phyloP scores from a whole-genome alignment of 2,888 invertebrate species.

The Catocala fraxini region DNA sequence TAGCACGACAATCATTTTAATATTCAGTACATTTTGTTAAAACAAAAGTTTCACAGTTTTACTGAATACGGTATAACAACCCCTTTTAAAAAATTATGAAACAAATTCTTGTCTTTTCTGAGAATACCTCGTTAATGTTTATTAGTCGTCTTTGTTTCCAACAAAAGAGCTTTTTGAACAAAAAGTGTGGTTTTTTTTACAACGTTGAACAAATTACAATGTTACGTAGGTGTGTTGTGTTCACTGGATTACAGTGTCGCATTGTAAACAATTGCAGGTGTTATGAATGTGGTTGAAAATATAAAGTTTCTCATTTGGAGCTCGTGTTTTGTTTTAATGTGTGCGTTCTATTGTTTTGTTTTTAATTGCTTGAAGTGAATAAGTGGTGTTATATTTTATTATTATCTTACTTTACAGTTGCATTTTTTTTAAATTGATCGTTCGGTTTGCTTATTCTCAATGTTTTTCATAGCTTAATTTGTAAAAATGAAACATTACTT shows the following conservation, averaged over 20 bases:
- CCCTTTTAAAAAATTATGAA: slow-evolving; percentile 21
- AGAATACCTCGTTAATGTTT: slow-evolving; percentile 55
- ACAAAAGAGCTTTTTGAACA: slow-evolving; percentile 43
- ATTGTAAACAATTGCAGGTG: slow-evolving; percentile 10
- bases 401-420: no score
- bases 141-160: slow-evolving; percentile 50
- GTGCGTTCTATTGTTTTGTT: no score
- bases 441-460: no score
- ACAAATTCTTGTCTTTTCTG: slow-evolving; percentile 29
- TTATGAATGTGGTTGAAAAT: slow-evolving; percentile 1
- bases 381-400: no score
- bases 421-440: no score
- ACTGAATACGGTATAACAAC: slow-evolving; percentile 3
- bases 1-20: neutral
- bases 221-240: slow-evolving; percentile 9
- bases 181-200: slow-evolving; percentile 43
- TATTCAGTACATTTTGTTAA: neutral
- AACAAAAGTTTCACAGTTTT: neutral
- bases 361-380: no score
- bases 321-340: no score
- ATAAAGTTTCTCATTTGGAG: neutral
- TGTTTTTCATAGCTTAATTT: no score
- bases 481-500: no score
- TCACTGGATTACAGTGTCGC: slow-evolving; percentile 9
- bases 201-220: slow-evolving; percentile 24